Base-by-base conservation (phyloP, 2,797 vertebrate species). In the Acipenser oxyrinchus region DNA sequence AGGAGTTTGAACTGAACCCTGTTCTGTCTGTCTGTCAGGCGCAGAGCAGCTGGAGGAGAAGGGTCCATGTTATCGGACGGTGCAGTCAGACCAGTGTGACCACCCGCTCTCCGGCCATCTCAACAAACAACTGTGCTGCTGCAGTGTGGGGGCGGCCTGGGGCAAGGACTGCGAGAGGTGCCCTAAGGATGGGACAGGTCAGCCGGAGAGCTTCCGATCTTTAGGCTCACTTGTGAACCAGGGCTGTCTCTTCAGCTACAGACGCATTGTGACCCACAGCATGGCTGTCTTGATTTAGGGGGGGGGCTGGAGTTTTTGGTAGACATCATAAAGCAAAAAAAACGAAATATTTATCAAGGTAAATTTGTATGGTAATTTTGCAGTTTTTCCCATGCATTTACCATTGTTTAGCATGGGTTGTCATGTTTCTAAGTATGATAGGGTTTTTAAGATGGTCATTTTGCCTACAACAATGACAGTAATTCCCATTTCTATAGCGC, bases 101-200 rank as follows among this genome's bases (percentile, higher is more conserved):
- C 89, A 88, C 2, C 83, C 92, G 0, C 81, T 95, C 63, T 69
- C 81, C 37, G 88, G 83, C 1, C 79, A 76, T 62, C 83, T 94
- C 68, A 90, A 90, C 49, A 89, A 88, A 69, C 89, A 92, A 75
- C 81, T 91, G 73, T 97, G 95, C 82, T 97, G 95, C 84, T 96
- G 95, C 78, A 93, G 93, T 0, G 94, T 95, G 70, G 95, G 94
- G 65, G 92, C 93, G 75, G 94, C 95, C 67, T 97, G 94, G 94
- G 94, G 95, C 0, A 71, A 71, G 2, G 81, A 78, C 70, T 96
- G 94, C 74, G 87, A 94, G 69, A 81, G 85, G 60, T 97, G 95
- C 79, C 94, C 94, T 0, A 79, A 90, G 37, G 89, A 87, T 49
- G 92, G 92, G 75, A 94, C 93, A 13, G 92, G 94, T 96, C 77